phyloP scores from a whole-genome alignment of 2,888 invertebrate species.

The Gryllus longicercus region DNA sequence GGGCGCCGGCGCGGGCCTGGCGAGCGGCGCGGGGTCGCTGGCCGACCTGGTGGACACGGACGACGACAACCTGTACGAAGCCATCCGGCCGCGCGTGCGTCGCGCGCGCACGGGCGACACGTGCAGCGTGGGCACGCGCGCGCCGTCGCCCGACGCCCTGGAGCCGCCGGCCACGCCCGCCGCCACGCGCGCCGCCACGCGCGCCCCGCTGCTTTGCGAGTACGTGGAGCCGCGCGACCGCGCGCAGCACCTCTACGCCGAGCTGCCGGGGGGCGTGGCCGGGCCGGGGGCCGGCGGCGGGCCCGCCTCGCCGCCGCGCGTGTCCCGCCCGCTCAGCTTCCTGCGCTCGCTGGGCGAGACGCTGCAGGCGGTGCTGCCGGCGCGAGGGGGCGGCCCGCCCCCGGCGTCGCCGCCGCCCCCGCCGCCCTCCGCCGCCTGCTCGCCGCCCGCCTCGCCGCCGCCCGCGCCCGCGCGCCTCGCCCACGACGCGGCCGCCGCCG shows the following conservation, averaged over 20 bases:
- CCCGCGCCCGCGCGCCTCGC: slow-evolving; percentile 61
- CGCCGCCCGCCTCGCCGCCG: slow-evolving; percentile 48
- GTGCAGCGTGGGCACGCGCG: slow-evolving; percentile 55
- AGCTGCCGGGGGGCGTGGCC: slow-evolving; percentile 52
- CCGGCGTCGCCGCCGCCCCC: slow-evolving; percentile 30
- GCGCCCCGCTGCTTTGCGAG: slow-evolving; percentile 43
- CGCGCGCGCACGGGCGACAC: slow-evolving; percentile 26
- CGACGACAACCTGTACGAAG: slow-evolving; percentile 57
- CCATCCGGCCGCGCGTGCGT: slow-evolving; percentile 42
- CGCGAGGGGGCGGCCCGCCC: slow-evolving; percentile 35
- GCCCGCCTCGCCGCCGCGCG: slow-evolving; percentile 43
- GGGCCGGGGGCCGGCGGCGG: slow-evolving; percentile 43
- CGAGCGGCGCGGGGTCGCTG: slow-evolving; percentile 32
- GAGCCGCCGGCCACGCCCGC: slow-evolving; percentile 51
- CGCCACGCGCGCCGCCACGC: slow-evolving; percentile 33
- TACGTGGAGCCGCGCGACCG: slow-evolving; percentile 51
- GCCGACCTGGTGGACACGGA: slow-evolving; percentile 47
- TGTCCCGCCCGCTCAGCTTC: slow-evolving; percentile 55
- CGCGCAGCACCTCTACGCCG: slow-evolving; percentile 57
- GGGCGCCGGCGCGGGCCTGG: slow-evolving; percentile 43
- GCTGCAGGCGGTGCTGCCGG: slow-evolving; percentile 43
- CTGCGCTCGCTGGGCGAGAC: slow-evolving; percentile 60
- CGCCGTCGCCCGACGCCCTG: slow-evolving; percentile 58
- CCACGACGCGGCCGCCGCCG: slow-evolving; percentile 25
- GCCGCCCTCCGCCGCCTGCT: slow-evolving; percentile 47